Evolutionary conservation across 2,113 vertebrate species (phyloP).

Genomic region (Terrapene triunguis): DNA sequence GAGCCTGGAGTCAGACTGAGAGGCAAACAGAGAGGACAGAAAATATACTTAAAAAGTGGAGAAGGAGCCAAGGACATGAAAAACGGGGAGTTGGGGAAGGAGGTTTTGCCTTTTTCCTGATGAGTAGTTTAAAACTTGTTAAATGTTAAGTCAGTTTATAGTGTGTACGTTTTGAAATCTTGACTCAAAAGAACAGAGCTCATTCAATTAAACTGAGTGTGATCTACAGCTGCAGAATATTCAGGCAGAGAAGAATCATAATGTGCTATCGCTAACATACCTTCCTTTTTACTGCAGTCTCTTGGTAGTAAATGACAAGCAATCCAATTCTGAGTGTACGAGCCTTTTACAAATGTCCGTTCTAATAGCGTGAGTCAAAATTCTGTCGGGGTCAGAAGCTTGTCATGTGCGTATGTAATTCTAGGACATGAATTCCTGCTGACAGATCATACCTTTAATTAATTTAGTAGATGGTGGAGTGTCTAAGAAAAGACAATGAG

Average conservation of each 20-base stretch:
- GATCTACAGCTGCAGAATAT: neutral
- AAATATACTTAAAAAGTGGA: neutral
- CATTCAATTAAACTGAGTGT: neutral
- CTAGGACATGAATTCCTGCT: neutral
- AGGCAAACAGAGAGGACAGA: neutral
- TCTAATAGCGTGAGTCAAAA: neutral
- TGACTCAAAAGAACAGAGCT: slow-evolving; percentile 7
- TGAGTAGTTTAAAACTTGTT: neutral
- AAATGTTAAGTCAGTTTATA: neutral
- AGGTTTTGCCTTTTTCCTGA: neutral
- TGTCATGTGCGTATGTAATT: neutral
- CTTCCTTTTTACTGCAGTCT: neutral
- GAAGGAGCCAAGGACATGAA: neutral
- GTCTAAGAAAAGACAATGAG: neutral
- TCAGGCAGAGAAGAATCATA: neutral
- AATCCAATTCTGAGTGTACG: slow-evolving; percentile 1
- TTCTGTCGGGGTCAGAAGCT: neutral
- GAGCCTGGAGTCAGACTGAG: neutral
- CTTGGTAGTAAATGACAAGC: neutral
- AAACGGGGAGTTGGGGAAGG: accelerated
- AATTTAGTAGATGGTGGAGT: neutral
- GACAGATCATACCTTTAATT: slow-evolving; percentile 16
- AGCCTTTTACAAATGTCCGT: neutral
- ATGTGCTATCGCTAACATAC: neutral
- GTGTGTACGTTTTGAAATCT: neutral